Evolutionary conservation across 2,888 invertebrate genomes (phyloP).

Genomic region (Parascotia fuliginaria): DNA sequence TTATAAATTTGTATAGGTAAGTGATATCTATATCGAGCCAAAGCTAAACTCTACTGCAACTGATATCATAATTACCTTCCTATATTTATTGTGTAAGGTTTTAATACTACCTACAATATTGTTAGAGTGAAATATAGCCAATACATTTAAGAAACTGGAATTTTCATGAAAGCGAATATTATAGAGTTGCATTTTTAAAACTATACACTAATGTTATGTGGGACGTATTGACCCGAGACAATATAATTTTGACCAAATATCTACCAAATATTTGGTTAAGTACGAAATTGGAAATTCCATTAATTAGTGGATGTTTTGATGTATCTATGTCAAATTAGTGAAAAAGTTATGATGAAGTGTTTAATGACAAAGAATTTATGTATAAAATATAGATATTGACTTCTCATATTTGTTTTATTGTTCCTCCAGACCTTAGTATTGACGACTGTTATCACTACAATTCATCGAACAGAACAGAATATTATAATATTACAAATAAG

Average conservation of each 20-base stretch:
- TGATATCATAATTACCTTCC: constrained; percentile 50
- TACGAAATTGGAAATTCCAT: constrained; percentile 64
- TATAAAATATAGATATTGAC: constrained; percentile 65
- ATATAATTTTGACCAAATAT: constrained; percentile 82
- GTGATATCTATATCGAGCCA: constrained; percentile 63
- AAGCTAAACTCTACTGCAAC: constrained; percentile 63
- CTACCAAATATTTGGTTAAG: constrained; percentile 76
- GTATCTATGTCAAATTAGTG: constrained; percentile 76
- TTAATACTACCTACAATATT: constrained; percentile 52
- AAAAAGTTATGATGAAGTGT: constrained; percentile 69
- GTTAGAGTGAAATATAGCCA: constrained; percentile 47
- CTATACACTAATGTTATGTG: constrained; percentile 51
- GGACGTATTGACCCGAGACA: constrained; percentile 69
- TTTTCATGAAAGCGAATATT: constrained; percentile 47
- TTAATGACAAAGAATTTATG: constrained; percentile 80
- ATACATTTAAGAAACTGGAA: constrained; percentile 49
- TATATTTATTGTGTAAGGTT: constrained; percentile 50
- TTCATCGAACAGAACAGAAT: too few relatives aligned
- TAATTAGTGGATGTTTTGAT: constrained; percentile 62
- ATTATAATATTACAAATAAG: too few relatives aligned
- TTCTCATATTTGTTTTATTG: constrained; percentile 42
- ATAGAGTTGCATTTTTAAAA: constrained; percentile 52
- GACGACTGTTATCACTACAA: too few relatives aligned
- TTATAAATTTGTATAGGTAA: constrained; percentile 42
- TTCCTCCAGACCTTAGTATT: too few relatives aligned